Percentiles rank a stretch among this genome's conserved stretches.
Evolutionary conservation across 2,113 vertebrate species (phyloP).

Genomic region (Tachycineta bicolor): DNA sequence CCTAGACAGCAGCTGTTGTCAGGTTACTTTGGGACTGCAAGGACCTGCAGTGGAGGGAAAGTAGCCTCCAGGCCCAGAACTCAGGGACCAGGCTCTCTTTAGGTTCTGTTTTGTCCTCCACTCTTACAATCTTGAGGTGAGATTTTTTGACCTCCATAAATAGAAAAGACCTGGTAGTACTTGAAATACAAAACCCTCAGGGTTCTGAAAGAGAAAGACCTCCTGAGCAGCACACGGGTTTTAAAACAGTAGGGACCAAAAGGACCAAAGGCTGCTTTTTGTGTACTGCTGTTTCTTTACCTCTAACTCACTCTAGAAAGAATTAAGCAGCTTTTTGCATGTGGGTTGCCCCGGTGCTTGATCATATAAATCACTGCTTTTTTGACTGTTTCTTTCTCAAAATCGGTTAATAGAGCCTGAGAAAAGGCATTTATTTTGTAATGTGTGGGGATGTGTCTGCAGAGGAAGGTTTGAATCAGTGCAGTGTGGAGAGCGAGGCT

Average conservation of each 20-base stretch:
- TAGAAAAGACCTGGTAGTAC: neutral
- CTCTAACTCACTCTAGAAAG: neutral
- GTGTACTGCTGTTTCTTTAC: neutral
- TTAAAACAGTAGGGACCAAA: neutral
- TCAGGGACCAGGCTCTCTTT: neutral
- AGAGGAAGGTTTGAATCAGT: neutral
- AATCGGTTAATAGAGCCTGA: accelerated
- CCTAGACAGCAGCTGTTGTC: neutral
- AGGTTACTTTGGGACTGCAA: neutral
- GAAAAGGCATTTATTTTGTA: neutral
- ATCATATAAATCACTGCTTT: neutral
- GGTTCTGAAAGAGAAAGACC: neutral
- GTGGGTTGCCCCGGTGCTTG: neutral
- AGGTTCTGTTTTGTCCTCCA: neutral
- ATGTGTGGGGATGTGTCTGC: neutral
- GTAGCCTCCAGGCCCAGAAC: neutral
- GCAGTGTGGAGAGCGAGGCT: neutral
- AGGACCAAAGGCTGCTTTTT: neutral
- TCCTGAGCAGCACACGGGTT: neutral
- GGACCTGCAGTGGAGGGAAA: neutral
- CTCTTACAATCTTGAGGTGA: neutral
- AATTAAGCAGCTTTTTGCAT: neutral
- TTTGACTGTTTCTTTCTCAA: neutral
- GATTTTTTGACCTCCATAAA: neutral
- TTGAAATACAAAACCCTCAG: neutral